A percentile compares a stretch with the other conserved stretches of the same genome.
Evolutionary conservation across 2,797 vertebrate species (phyloP).

Genomic region (Periophthalmus magnuspinnatus): DNA sequence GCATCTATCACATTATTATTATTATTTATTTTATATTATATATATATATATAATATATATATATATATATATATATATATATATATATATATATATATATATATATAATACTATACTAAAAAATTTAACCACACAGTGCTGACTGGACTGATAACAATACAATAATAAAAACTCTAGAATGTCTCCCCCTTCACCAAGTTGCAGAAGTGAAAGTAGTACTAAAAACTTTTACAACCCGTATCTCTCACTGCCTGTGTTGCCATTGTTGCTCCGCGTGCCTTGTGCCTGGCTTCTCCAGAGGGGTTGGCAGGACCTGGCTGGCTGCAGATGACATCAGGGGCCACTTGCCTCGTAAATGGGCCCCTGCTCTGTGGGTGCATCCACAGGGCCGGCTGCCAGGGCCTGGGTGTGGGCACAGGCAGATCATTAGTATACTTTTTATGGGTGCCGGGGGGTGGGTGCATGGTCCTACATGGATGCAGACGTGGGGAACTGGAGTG

Average conservation of each 20-base stretch:
- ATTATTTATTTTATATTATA: too few species aligned
- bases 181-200: neutral
- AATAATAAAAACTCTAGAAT: slow-evolving; percentile 21
- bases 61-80: too few species aligned
- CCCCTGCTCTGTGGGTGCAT: slow-evolving; percentile 67
- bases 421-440: slow-evolving; percentile 80
- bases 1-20: too few species aligned
- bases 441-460: slow-evolving; percentile 74
- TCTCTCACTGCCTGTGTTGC: slow-evolving; percentile 13
- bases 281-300: slow-evolving; percentile 49
- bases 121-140: neutral
- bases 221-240: slow-evolving; percentile 29
- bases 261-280: slow-evolving; percentile 21
- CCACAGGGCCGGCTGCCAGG: slow-evolving; percentile 67
- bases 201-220: slow-evolving; percentile 21
- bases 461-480: slow-evolving; percentile 69
- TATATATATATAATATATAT: too few species aligned
- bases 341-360: slow-evolving; percentile 65
- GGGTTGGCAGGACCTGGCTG: slow-evolving; percentile 66
- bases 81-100: too few species aligned
- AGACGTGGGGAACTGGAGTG: slow-evolving; percentile 67
- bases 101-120: too few species aligned
- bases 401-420: slow-evolving; percentile 61
- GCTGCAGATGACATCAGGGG: slow-evolving; percentile 73
- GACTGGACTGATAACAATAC: too few species aligned